phyloP scores from a whole-genome alignment of 2,888 invertebrate genomes.

The Oxyteleia sp. region DNA sequence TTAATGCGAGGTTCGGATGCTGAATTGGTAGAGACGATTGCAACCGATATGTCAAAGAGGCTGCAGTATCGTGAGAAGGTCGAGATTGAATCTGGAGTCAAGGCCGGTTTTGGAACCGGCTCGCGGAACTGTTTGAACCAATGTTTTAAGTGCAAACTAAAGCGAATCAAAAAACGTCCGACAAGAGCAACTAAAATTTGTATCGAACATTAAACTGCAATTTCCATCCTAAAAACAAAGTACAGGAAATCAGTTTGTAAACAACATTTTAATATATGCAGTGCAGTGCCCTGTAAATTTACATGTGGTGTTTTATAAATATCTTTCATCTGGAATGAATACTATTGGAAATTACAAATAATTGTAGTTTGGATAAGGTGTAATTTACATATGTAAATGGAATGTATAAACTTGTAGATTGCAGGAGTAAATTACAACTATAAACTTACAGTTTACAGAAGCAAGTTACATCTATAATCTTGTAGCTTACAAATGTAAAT shows the following conservation, averaged over 20 bases:
- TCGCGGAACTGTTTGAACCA: conserved; percentile 61
- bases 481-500: too few relatives aligned
- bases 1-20: conserved; percentile 58
- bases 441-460: too few relatives aligned
- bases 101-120: conserved; percentile 74
- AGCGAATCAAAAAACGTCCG: conserved; percentile 24
- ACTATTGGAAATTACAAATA: too few relatives aligned
- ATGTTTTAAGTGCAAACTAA: conserved; percentile 52
- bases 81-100: conserved; percentile 70
- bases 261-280: too few relatives aligned
- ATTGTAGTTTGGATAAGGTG: too few relatives aligned
- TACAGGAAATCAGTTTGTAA: neutral
- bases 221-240: neutral
- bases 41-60: conserved; percentile 68
- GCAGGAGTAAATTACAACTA: too few relatives aligned
- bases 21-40: conserved; percentile 46
- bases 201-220: conserved; percentile 21
- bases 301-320: too few relatives aligned
- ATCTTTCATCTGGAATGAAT: too few relatives aligned
- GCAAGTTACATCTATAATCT: too few relatives aligned
- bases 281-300: too few relatives aligned
- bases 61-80: conserved; percentile 65
- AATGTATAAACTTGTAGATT: too few relatives aligned
- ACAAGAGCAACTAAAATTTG: conserved; percentile 11
- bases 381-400: too few relatives aligned